These are phyloP conservation scores for Eulemur macaco DNA, from an alignment of 2,113 vertebrate species.

Conservation along the genomic window DNA sequence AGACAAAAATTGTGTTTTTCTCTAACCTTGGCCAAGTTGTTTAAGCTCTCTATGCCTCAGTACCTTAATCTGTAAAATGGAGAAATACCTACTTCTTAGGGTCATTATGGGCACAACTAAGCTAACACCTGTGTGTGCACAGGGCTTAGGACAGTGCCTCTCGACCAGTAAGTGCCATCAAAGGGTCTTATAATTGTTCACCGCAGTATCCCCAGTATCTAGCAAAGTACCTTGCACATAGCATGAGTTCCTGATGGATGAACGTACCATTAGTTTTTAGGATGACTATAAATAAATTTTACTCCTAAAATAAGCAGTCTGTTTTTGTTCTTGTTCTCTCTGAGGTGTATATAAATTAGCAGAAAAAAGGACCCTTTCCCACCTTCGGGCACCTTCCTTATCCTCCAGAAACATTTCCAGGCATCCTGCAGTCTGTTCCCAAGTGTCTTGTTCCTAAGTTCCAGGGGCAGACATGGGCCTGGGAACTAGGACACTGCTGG, in stretches of 20 bases:
- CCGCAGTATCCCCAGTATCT: neutral
- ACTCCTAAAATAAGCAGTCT: neutral
- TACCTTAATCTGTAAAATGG: neutral
- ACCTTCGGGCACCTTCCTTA: neutral
- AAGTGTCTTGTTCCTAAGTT: neutral
- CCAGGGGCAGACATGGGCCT: neutral
- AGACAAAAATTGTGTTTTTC: neutral
- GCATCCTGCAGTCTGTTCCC: neutral
- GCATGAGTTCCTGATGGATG: neutral
- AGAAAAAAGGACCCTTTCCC: neutral
- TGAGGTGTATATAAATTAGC: neutral
- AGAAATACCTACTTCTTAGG: neutral
- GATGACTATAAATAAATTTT: neutral
- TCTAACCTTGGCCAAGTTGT: neutral
- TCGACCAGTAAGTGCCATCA: rapidly evolving
- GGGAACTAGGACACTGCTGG: neutral
- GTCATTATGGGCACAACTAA: neutral
- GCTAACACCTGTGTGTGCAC: neutral
- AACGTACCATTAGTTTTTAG: neutral
- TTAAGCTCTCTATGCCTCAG: neutral
- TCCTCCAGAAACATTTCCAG: neutral
- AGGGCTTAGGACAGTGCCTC: neutral
- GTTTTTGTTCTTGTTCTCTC: neutral
- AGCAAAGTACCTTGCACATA: neutral
- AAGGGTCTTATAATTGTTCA: neutral